Evolutionary conservation across 2,113 vertebrate genomes (phyloP).

Genomic region (Corythornis cristatus): DNA sequence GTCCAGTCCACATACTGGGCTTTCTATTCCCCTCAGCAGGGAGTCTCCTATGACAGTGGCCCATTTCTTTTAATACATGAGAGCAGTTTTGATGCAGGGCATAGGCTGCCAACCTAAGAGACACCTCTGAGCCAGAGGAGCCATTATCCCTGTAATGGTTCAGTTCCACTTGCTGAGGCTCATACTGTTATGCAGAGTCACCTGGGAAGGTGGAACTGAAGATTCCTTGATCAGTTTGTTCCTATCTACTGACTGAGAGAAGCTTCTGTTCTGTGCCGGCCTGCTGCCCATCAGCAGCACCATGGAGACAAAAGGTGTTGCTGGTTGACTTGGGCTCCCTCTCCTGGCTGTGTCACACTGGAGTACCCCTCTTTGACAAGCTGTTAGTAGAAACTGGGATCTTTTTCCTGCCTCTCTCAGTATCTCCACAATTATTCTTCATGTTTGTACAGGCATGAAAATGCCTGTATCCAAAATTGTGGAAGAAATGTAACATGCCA

Average conservation of each 20-base stretch:
- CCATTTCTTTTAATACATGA: background rate
- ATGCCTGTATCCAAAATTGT: background rate
- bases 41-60: background rate
- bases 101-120: too few relatives aligned
- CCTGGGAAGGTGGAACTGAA: background rate
- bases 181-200: too few relatives aligned
- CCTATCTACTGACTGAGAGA: background rate
- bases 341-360: background rate
- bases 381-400: background rate
- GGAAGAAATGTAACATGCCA: background rate
- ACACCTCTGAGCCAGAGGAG: too few relatives aligned
- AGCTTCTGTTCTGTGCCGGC: background rate
- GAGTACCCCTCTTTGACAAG: background rate
- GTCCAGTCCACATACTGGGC: background rate
- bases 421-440: background rate
- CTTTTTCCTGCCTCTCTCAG: accelerated
- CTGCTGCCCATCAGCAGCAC: background rate
- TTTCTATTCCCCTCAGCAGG: background rate
- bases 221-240: slow-evolving; percentile 16
- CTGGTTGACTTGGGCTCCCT: background rate
- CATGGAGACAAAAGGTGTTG: background rate
- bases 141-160: too few relatives aligned
- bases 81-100: background rate
- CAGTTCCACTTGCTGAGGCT: too few relatives aligned
- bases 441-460: background rate